Percentiles rank a stretch among this genome's conserved stretches.
Evolutionary conservation across 2,888 invertebrate genomes (phyloP).

Genomic region (Therioaphis trifolii): DNA sequence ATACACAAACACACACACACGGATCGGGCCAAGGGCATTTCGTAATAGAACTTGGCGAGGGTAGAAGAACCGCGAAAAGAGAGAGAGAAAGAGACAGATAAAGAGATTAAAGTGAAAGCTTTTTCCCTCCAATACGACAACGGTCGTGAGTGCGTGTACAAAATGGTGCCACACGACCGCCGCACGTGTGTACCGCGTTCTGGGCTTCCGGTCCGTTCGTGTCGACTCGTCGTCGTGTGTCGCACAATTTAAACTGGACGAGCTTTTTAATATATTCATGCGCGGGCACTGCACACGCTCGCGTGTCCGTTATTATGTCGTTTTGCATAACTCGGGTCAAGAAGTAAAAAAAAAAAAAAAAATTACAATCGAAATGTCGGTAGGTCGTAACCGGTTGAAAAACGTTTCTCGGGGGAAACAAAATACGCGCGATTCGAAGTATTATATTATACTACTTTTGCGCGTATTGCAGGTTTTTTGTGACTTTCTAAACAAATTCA

Average conservation of each 20-base stretch:
- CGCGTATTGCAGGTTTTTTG: neutral
- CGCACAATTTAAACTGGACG: neutral
- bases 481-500: slow-evolving; percentile 1
- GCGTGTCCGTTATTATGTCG: neutral
- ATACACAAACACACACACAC: too few relatives aligned
- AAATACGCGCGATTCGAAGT: too few relatives aligned
- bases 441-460: too few relatives aligned
- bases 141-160: neutral
- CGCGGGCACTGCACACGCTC: too few relatives aligned
- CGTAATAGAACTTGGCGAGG: neutral
- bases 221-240: neutral
- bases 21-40: neutral
- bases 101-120: neutral
- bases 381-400: too few relatives aligned
- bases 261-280: too few relatives aligned
- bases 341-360: neutral
- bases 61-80: neutral
- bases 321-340: neutral
- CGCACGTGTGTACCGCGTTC: neutral
- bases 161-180: neutral
- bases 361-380: neutral
- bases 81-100: neutral
- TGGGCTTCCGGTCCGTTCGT: slow-evolving; percentile 24
- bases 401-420: too few relatives aligned
- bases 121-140: slow-evolving; percentile 1